These are phyloP conservation scores for Synergus japonicus DNA, from an alignment of 2,888 invertebrate genomes.

Conservation along the genomic window DNA sequence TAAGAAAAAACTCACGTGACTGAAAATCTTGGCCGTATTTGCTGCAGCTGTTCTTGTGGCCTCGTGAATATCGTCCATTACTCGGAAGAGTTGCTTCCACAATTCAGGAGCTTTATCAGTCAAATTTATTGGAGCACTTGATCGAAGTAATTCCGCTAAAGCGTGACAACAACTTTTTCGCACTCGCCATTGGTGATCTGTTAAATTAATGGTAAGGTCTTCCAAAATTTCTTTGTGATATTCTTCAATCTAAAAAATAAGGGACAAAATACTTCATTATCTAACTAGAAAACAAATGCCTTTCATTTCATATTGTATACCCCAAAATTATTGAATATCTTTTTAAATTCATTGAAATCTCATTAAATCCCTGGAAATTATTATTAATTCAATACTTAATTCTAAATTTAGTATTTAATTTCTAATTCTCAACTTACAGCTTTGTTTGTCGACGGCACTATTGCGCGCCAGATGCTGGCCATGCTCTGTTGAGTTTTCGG, in stretches of 20 bases:
- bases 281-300: too few relatives aligned
- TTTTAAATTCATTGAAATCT: too few relatives aligned
- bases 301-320: too few relatives aligned
- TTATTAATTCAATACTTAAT: not conserved
- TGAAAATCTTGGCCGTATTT: constrained; percentile 84
- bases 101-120: constrained; percentile 79
- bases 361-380: too few relatives aligned
- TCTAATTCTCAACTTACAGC: constrained; percentile 79
- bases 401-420: constrained; percentile 7
- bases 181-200: constrained; percentile 91
- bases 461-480: constrained; percentile 95
- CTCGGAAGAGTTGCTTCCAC: constrained; percentile 91
- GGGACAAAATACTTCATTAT: not conserved
- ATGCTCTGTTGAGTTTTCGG: constrained; percentile 95
- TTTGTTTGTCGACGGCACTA: constrained; percentile 91
- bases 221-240: constrained; percentile 89
- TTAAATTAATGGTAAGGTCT: constrained; percentile 90
- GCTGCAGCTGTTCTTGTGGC: constrained; percentile 88
- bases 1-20: constrained; percentile 81
- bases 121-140: constrained; percentile 73
- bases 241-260: constrained; percentile 83
- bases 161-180: constrained; percentile 95
- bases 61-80: constrained; percentile 97
- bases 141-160: constrained; percentile 86
- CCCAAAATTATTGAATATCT: too few relatives aligned